Evolutionary conservation across 2,888 invertebrate species (phyloP).

Genomic region (Petrolisthes manimaculis): DNA sequence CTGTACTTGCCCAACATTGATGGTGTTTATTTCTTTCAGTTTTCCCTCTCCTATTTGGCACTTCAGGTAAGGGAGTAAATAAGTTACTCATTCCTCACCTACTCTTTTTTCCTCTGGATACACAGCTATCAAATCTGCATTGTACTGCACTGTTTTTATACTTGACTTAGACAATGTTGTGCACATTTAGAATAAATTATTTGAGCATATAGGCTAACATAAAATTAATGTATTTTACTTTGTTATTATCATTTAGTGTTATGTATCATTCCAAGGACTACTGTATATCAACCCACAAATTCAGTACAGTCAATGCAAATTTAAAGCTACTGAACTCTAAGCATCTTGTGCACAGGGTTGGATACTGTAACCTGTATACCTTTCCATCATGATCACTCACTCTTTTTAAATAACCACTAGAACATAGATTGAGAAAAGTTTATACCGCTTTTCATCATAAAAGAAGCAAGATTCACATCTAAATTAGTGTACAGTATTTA

Average conservation of each 20-base stretch:
- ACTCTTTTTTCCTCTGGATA: not conserved
- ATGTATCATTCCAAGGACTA: not conserved
- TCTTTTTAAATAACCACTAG: too few relatives aligned
- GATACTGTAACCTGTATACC: too few relatives aligned
- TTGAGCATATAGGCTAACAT: not conserved
- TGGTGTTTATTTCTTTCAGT: slow-evolving; percentile 34
- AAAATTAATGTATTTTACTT: not conserved
- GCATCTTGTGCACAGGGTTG: too few relatives aligned
- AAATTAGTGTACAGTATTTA: too few relatives aligned
- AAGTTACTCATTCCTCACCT: not conserved
- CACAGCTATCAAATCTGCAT: not conserved
- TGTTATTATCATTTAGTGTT: not conserved
- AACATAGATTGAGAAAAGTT: too few relatives aligned
- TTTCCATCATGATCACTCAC: too few relatives aligned
- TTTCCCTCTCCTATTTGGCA: slow-evolving; percentile 34
- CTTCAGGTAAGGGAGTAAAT: slow-evolving; percentile 25
- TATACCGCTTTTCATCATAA: too few relatives aligned
- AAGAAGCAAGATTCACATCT: too few relatives aligned
- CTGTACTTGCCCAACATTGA: slow-evolving; percentile 12
- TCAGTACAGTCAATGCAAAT: too few relatives aligned
- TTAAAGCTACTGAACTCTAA: too few relatives aligned
- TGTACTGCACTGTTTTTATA: not conserved
- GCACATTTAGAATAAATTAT: not conserved
- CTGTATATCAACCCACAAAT: too few relatives aligned
- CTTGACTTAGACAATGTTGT: too few relatives aligned